Evolutionary conservation across 2,113 vertebrate species (phyloP), one percentile per base, ranked within the genome.

Genomic region (Phodopus roborovskii): DNA sequence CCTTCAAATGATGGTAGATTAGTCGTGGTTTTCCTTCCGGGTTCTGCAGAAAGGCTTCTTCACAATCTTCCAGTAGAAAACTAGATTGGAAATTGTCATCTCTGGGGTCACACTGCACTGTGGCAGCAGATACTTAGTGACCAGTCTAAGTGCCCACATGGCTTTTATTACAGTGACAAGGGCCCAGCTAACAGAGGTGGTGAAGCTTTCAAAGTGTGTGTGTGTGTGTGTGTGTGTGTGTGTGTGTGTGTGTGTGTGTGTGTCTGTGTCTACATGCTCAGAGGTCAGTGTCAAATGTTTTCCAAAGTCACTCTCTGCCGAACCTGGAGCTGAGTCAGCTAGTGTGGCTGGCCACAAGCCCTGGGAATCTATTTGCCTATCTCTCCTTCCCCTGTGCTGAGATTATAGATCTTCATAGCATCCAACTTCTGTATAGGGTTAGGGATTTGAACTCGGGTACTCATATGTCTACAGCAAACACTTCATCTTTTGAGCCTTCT

Each of bases 41-140:
- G 97, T 99, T 99, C 98, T 98, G 99, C 98, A 99, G 98, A 97
- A 99, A 99, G 56, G 99, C 99, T 98, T 99, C 99, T 97, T 99
- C 99, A 94, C 99, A 99, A 96, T 99, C 99, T 96, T 99, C 99
- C 97, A 99, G 88, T 95, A 99, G 98, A 90, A 98, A 98, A 97
- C 99, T 99, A 98, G 90, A 98, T 97, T 95, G 96, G 96, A 98
- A 97, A 98, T 94, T 91, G 96, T 93, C 95, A 98, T 98, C 90
- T 98, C 94, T 96, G 97, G 96, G 94, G 96, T 92, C 98, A 97
- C 90, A 97, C 89, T 97, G 97, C 92, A 97, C 87, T 91, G 97
- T 84, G 95, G 95, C 68, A 97, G 95, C 75, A 96, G 97, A 96
- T 77, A 93, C 90, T 97, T 6, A 62, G 82, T 84, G 97, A 96